phyloP scores from a whole-genome alignment of 2,113 vertebrate genomes.

The Eublepharis macularius region DNA sequence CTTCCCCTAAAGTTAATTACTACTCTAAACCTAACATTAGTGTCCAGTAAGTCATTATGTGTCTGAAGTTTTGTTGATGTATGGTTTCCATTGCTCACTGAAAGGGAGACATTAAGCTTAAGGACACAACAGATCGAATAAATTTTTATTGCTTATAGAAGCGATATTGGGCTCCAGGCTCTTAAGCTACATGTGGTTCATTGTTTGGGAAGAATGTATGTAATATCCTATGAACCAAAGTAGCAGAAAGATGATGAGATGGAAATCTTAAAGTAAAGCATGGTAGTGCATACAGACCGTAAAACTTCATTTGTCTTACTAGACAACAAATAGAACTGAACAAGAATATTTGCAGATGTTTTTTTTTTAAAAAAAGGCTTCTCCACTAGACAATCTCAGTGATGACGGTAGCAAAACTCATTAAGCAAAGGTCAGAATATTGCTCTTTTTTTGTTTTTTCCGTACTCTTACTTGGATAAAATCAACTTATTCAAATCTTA shows the following conservation, averaged over 20 bases:
- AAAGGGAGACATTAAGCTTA: slow-evolving; percentile 45
- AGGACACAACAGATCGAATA: slow-evolving; percentile 47
- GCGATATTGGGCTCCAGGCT: slow-evolving; percentile 1
- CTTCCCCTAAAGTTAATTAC: slow-evolving; percentile 26
- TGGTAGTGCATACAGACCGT: not conserved
- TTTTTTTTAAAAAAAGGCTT: slow-evolving; percentile 5
- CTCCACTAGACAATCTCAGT: not conserved
- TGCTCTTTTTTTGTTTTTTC: not conserved
- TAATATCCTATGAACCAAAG: not conserved
- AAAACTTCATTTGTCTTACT: not conserved
- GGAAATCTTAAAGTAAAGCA: slow-evolving; percentile 1
- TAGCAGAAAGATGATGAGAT: not conserved
- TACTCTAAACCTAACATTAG: slow-evolving; percentile 1
- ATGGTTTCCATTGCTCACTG: slow-evolving; percentile 40
- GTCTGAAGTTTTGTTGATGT: not conserved
- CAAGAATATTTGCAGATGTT: not conserved
- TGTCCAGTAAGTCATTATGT: not conserved
- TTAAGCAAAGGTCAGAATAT: not conserved
- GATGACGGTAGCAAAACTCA: not conserved
- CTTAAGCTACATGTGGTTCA: not conserved
- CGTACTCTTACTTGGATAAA: not conserved
- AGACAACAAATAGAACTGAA: not conserved
- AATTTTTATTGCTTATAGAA: slow-evolving; percentile 43
- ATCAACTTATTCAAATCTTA: not conserved
- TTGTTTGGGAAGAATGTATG: not conserved